Evolutionary conservation across 2,888 invertebrate genomes (phyloP), one percentile per base, ranked within the genome.

Genomic region (Pyrrhia umbra): DNA sequence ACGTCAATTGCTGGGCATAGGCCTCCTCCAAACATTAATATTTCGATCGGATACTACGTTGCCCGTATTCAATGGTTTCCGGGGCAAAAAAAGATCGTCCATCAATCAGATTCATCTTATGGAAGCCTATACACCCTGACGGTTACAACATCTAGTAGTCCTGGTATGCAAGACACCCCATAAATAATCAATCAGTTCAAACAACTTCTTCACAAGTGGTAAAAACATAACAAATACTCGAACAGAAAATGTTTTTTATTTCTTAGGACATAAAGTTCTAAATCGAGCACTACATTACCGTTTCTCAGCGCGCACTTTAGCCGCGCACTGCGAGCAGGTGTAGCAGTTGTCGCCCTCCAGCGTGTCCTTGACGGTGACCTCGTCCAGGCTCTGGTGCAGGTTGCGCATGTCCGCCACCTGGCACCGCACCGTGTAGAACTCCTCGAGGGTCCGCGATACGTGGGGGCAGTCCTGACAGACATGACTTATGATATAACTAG

Each of bases 291-390:
- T 15, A 45, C 20, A 2, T 65, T 85, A 97, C 96, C 98, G 95
- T 90, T 99, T 99, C 90, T 99, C 99, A 0, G 99, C 99, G 46
- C 99, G 95, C 43, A 99, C 99, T 96, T 99, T 99, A 85, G 97
- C 98, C 6, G 98, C 97, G 88, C 99, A 99, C 83, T 98, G 98
- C 13, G 98, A 98, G 89, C 99, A 99, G 0, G 98, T 99, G 90
- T 99, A 99, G 97, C 99, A 99, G 90, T 99, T 99, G 92, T 99
- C 99, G 46, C 99, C 99, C 90, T 99, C 99, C 0, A 99, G 93
- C 23, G 98, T 99, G 89, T 99, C 99, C 88, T 99, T 99, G 8
- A 99, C 98, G 0, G 99, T 99, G n/a, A 99, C 98, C 91, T 99
- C 99, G 91, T 99, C 98, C 25, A 99, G 95, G 25, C 98, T 98